Evolutionary conservation across 2,113 vertebrate species (phyloP).

Genomic region (Trinectes maculatus): DNA sequence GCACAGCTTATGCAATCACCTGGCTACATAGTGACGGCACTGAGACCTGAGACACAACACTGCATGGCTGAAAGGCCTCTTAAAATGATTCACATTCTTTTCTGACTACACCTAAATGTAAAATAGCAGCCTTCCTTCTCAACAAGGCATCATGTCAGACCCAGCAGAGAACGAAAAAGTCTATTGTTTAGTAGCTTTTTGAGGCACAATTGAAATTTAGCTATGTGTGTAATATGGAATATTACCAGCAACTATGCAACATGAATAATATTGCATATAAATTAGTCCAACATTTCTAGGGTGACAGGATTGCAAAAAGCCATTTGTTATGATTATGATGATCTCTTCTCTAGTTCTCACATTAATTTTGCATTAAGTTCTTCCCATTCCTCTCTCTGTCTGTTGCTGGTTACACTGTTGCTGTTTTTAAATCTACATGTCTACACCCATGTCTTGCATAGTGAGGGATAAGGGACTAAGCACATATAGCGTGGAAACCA

Average conservation of each 20-base stretch:
- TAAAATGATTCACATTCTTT: slow-evolving; percentile 72
- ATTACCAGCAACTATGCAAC: too few relatives aligned
- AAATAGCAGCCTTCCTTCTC: slow-evolving; percentile 50
- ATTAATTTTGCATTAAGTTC: slow-evolving; percentile 10
- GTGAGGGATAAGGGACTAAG: slow-evolving; percentile 59
- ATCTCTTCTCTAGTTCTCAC: neutral
- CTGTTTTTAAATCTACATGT: slow-evolving; percentile 62
- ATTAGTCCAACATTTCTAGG: too few relatives aligned
- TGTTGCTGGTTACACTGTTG: slow-evolving; percentile 56
- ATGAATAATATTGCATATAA: too few relatives aligned
- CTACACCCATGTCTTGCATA: slow-evolving; percentile 49
- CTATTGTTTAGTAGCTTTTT: slow-evolving; percentile 2
- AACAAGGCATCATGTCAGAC: slow-evolving; percentile 6
- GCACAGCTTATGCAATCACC: slow-evolving; percentile 42
- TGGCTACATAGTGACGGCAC: slow-evolving; percentile 25
- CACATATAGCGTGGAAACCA: slow-evolving; percentile 70
- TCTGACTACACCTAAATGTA: slow-evolving; percentile 23
- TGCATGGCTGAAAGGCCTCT: slow-evolving; percentile 54
- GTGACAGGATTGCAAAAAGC: too few relatives aligned
- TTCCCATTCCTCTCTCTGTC: slow-evolving; percentile 11
- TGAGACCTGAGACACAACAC: slow-evolving; percentile 47
- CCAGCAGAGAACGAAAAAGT: neutral
- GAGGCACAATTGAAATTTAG: neutral
- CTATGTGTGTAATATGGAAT: too few relatives aligned
- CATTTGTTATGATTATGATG: too few relatives aligned